Evolutionary conservation across 2,888 invertebrate species (phyloP).

Genomic region (Cerceris rybyensis): DNA sequence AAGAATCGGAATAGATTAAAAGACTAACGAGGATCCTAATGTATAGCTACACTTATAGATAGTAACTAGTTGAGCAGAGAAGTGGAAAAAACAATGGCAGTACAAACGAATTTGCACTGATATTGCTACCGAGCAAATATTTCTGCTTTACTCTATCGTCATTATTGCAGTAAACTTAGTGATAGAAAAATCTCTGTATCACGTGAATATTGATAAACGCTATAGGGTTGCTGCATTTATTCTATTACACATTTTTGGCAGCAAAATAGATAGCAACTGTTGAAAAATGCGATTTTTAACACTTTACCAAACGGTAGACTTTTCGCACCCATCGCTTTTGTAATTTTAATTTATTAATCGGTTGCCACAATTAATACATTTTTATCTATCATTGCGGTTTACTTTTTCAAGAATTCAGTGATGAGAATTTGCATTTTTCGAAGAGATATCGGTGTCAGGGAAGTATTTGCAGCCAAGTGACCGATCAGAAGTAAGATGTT

Average conservation of each 20-base stretch:
- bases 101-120: slow-evolving; percentile 36
- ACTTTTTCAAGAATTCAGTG: no score
- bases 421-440: no score
- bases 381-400: no score
- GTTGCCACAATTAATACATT: no score
- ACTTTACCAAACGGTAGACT: no score
- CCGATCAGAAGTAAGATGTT: no score
- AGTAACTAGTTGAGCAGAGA: slow-evolving; percentile 75
- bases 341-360: no score
- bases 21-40: slow-evolving; percentile 52
- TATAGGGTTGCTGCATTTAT: not conserved
- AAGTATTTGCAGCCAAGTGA: no score
- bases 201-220: slow-evolving; percentile 27
- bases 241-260: not conserved
- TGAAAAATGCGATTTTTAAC: no score
- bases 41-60: slow-evolving; percentile 61
- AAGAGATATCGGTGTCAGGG: no score
- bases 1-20: slow-evolving; percentile 41
- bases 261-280: not conserved
- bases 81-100: slow-evolving; percentile 65
- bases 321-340: no score
- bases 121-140: slow-evolving; percentile 67
- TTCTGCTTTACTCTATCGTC: slow-evolving; percentile 43
- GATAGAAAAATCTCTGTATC: slow-evolving; percentile 39
- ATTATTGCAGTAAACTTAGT: slow-evolving; percentile 65